These are phyloP conservation scores for Drosophila helvetica DNA, from an alignment of 2,888 invertebrate species.

Conservation along the genomic window DNA sequence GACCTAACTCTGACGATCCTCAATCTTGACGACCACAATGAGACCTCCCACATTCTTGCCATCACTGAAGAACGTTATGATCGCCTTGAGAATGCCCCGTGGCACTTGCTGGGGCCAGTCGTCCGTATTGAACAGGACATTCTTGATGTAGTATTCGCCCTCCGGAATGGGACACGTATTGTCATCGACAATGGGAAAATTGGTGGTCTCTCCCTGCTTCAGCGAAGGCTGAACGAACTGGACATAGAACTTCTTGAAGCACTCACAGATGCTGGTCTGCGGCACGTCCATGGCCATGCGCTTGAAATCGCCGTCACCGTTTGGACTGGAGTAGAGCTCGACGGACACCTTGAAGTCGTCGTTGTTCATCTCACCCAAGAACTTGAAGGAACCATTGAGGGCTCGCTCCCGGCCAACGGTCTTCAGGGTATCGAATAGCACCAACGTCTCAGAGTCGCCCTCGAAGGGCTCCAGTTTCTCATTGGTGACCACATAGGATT, in stretches of 20 bases:
- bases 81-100: conserved; percentile 71
- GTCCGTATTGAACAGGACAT: conserved; percentile 65
- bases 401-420: conserved; percentile 66
- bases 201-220: conserved; percentile 64
- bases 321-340: conserved; percentile 72
- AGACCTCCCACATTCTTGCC: conserved; percentile 70
- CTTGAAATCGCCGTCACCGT: conserved; percentile 71
- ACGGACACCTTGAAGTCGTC: conserved; percentile 70
- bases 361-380: conserved; percentile 71
- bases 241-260: conserved; percentile 73
- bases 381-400: conserved; percentile 69
- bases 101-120: conserved; percentile 78
- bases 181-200: conserved; percentile 73
- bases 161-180: conserved; percentile 74
- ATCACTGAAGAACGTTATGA: conserved; percentile 66
- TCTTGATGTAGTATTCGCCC: conserved; percentile 71
- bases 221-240: conserved; percentile 76
- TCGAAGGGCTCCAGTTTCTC: conserved; percentile 67
- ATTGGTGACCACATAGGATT: conserved; percentile 71
- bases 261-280: conserved; percentile 73
- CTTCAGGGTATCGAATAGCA: conserved; percentile 53
- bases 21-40: conserved; percentile 61
- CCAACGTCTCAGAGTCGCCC: conserved; percentile 65
- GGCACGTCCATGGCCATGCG: conserved; percentile 76
- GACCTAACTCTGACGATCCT: conserved; percentile 59